These are phyloP conservation scores for Semibalanus balanoides DNA, from an alignment of 1,140 invertebrate species.

Conservation along the genomic window DNA sequence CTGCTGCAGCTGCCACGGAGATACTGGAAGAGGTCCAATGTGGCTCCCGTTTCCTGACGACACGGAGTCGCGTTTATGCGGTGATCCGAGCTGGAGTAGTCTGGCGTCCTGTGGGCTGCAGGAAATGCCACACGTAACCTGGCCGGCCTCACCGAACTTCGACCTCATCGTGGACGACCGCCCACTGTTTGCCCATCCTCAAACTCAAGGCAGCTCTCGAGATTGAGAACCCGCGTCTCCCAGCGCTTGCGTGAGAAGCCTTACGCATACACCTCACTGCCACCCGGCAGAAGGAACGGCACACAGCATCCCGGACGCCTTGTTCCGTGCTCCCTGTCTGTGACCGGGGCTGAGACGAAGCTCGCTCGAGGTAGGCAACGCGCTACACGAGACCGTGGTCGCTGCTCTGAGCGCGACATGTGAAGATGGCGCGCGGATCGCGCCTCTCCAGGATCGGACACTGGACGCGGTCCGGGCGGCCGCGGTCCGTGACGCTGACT, in stretches of 20 bases:
- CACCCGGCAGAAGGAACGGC: conserved; percentile 10
- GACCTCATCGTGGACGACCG: conserved; percentile 3
- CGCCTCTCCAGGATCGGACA: conserved; percentile 3
- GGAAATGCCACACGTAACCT: conserved; percentile 13
- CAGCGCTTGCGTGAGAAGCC: conserved; percentile 16
- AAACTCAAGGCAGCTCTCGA: background rate
- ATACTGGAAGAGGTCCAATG: conserved; percentile 16
- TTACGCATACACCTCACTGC: conserved; percentile 8
- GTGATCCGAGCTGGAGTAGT: conserved; percentile 18
- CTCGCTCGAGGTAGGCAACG: background rate
- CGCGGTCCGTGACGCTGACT: background rate
- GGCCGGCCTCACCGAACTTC: conserved; percentile 1
- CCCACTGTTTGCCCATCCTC: background rate
- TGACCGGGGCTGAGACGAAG: conserved; percentile 8
- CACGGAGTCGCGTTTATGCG: conserved; percentile 16
- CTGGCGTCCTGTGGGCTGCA: conserved; percentile 14
- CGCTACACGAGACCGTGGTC: background rate
- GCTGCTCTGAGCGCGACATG: conserved; percentile 3
- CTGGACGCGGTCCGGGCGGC: conserved; percentile 7
- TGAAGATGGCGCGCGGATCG: conserved; percentile 6
- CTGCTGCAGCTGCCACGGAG: conserved; percentile 15
- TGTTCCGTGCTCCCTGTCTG: conserved; percentile 11
- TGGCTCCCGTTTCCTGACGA: conserved; percentile 9
- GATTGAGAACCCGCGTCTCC: conserved; percentile 14
- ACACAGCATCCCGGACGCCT: conserved; percentile 11